Evolutionary conservation across 2,113 vertebrate species (phyloP), one percentile per base, ranked within the genome.

Genomic region (Baryphthengus martii): DNA sequence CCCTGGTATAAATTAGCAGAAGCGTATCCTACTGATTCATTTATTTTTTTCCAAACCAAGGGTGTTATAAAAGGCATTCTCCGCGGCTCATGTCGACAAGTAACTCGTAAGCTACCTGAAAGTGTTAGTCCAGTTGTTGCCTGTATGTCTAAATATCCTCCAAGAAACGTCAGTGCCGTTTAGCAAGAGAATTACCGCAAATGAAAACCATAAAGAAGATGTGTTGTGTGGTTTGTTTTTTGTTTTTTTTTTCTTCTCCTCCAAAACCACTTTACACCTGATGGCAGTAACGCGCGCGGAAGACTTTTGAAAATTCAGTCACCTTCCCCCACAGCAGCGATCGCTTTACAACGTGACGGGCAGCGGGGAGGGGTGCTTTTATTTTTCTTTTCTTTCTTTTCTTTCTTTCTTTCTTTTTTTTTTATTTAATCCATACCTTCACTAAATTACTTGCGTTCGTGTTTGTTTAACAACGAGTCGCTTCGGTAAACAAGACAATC

Each of bases 141-240:
- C 95, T 97, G 96, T 90, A 96, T 97, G 97, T 97, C 84, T 91
- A 65, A 96, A 93, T 37, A 90, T 10, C 71, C 61, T 91, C 71
- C 35, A 28, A 72, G 92, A 85, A 56, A 92, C 70, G n/a, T 50
- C 55, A 75, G 65, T 52, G 93, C 56, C 33, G 42, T 80, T 89
- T 42, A 89, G 72, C 19, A 8, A 74, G 75, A 74, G 76, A 90
- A 88, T 75, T 85, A 81, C 67, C 85, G 80, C 44, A 83, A 74
- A 89, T 49, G 44, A 81, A 82, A 95, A 93, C 88, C 89, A 94
- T 72, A 83, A 52, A 70, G 62, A 89, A 74, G 85, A 72, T 8
- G 62, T 7, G 63, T 13, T 11, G n/a, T 59, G 25, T 49, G 20
- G 33, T 20, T 65, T 39, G 16, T 3, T 23, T 56, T 18, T 10